Base-by-base conservation (phyloP, 1,140 invertebrate species). In the Habropoda laboriosa region DNA sequence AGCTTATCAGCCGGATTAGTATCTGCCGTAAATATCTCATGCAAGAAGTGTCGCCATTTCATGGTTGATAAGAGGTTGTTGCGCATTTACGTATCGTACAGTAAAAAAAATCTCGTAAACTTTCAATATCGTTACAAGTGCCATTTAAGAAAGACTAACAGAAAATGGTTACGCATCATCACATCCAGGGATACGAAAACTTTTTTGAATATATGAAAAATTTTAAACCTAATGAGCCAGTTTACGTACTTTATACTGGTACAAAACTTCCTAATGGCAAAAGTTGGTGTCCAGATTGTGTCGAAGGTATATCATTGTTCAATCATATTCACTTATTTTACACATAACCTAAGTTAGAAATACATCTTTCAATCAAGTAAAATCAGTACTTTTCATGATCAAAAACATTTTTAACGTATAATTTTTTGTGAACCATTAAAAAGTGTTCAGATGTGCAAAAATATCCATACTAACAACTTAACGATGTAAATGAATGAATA, bases 271-370 rank as follows among this genome's bases (percentile, higher is more conserved):
- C 94, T n/a, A 92, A 93, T 83, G 96, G 96, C 8, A 83, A 93
- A 63, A 96, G 95, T 88, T 97, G 96, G 96, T 97, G 96, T 85
- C 93, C 95, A 3, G 96, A 97, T 89, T 97, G 96, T 89, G 95
- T 96, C 35, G 93, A 93, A 94, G 96, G 95, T 95, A 92, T 90
- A 71, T n/a, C 8, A 70, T 72, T 72, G 5, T 27, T 58, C 21
- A 42, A 77, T 27, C 40, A 53, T 49, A 38, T 12, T 38, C 32
- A 30, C 51, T 47, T 76, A 35, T 57, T 42, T 49, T 3, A 6
- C n/a, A 63, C 53, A 63, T 87, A 85, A 87, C 86, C 85, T 87
- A 57, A 38, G 7, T n/a, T n/a, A n/a, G n/a, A n/a, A n/a, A 7
- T 49, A 18, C 47, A 49, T 21, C 7, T 49, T 49, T 49, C n/a